A percentile compares a stretch with the other conserved stretches of the same genome.
Conservation (phyloP, 2,888 invertebrate species). For the Adela reaumurella region DNA sequence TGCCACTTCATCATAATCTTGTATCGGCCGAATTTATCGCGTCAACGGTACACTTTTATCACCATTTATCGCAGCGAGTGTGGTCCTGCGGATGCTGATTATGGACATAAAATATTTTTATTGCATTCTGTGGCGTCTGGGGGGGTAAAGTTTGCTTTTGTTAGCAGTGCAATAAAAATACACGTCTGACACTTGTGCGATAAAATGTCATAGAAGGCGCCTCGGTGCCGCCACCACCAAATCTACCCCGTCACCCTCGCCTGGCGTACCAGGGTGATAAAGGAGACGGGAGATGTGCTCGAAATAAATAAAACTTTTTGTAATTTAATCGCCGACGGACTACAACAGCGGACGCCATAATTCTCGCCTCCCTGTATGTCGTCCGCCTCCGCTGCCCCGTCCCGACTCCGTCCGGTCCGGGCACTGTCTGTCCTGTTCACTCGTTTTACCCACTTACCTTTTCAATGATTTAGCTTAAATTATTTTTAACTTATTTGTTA, state of each 20-base stretch:
- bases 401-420: not conserved
- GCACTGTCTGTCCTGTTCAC: not conserved
- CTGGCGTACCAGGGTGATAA: not conserved
- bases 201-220: slow-evolving; percentile 36
- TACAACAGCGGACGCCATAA: not conserved
- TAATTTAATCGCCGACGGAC: slow-evolving; percentile 27
- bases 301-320: slow-evolving; percentile 30
- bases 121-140: slow-evolving; percentile 20
- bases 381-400: not conserved
- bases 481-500: not conserved
- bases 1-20: slow-evolving; percentile 5
- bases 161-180: slow-evolving; percentile 36
- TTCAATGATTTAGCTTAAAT: not conserved
- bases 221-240: slow-evolving; percentile 12
- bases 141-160: slow-evolving; percentile 45
- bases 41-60: not conserved
- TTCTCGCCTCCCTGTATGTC: not conserved
- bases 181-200: slow-evolving; percentile 36
- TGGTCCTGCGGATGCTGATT: not conserved
- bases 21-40: not conserved
- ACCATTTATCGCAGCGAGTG: not conserved
- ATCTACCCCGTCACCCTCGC: not conserved
- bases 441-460: not conserved
- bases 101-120: slow-evolving; percentile 31
- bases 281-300: slow-evolving; percentile 11